These are phyloP conservation scores for Atethmia centrago DNA, from an alignment of 2,888 invertebrate species.

Conservation along the genomic window DNA sequence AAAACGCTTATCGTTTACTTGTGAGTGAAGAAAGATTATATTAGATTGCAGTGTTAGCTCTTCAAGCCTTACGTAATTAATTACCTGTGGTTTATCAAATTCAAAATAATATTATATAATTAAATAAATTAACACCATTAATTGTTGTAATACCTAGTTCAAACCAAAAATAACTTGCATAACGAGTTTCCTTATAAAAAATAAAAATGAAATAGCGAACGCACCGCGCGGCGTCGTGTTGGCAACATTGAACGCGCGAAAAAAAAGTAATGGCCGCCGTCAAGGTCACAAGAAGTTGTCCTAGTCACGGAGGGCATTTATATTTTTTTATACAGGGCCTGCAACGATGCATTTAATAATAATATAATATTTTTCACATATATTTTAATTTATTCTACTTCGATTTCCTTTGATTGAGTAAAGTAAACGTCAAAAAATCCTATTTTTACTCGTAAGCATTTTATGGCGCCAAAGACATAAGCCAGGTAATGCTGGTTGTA, in stretches of 20 bases:
- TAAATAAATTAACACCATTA: slow-evolving; percentile 65
- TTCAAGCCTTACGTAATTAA: slow-evolving; percentile 56
- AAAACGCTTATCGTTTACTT: slow-evolving; percentile 58
- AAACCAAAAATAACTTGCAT: slow-evolving; percentile 80
- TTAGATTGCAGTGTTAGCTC: slow-evolving; percentile 55
- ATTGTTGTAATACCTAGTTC: slow-evolving; percentile 61
- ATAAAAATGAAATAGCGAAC: slow-evolving; percentile 82
- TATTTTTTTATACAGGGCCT: slow-evolving; percentile 84
- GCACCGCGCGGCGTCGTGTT: slow-evolving; percentile 83
- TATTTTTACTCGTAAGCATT: not conserved
- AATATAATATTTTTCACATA: slow-evolving; percentile 64
- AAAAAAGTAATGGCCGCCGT: slow-evolving; percentile 88
- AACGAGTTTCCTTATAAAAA: slow-evolving; percentile 82
- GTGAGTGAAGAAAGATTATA: slow-evolving; percentile 59
- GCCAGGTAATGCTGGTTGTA: slow-evolving; percentile 68
- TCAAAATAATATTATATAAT: slow-evolving; percentile 54
- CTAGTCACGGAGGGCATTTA: slow-evolving; percentile 89
- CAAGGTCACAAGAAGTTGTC: slow-evolving; percentile 90
- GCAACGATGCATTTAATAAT: slow-evolving; percentile 74
- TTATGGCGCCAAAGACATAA: slow-evolving; percentile 43
- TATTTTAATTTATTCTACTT: slow-evolving; percentile 54
- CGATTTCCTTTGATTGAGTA: not conserved
- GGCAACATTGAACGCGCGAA: slow-evolving; percentile 89
- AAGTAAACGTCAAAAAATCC: not conserved
- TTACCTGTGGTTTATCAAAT: slow-evolving; percentile 31